These are phyloP conservation scores for Heliconius ethilla DNA, from an alignment of 2,888 invertebrate genomes.

Conservation along the genomic window DNA sequence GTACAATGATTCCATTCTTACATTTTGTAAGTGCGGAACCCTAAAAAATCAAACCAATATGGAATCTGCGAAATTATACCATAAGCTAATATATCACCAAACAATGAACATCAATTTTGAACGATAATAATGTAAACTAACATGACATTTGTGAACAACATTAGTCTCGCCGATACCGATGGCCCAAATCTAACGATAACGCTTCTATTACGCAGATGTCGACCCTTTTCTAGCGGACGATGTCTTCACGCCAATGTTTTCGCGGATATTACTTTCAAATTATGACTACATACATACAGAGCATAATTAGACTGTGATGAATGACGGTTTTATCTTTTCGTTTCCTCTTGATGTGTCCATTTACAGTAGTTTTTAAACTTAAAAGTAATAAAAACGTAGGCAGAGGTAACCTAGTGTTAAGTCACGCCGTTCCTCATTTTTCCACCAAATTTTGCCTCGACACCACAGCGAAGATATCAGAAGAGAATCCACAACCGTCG, in stretches of 20 bases:
- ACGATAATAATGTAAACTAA: conserved; percentile 5
- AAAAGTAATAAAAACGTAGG: neutral
- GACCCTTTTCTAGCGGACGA: conserved; percentile 71
- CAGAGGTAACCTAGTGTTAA: neutral
- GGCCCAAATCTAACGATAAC: conserved; percentile 68
- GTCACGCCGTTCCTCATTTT: too few relatives aligned
- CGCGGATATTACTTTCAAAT: conserved; percentile 78
- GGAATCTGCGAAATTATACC: neutral
- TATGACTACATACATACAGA: conserved; percentile 63
- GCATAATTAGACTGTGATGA: conserved; percentile 72
- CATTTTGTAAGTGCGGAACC: too few relatives aligned
- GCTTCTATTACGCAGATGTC: conserved; percentile 77
- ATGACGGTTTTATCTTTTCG: conserved; percentile 58
- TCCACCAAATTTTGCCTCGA: too few relatives aligned
- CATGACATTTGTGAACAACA: conserved; percentile 2
- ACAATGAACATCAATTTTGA: conserved; percentile 7
- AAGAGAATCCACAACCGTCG: too few relatives aligned
- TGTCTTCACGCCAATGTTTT: conserved; percentile 77
- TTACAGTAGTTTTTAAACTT: neutral
- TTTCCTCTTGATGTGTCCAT: conserved; percentile 55
- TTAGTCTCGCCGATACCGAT: conserved; percentile 53
- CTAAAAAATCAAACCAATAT: neutral
- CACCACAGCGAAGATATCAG: too few relatives aligned
- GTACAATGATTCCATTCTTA: too few relatives aligned
- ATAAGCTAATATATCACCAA: neutral